phyloP scores from a whole-genome alignment of 2,888 invertebrate genomes.

The Cyaniris semiargus region DNA sequence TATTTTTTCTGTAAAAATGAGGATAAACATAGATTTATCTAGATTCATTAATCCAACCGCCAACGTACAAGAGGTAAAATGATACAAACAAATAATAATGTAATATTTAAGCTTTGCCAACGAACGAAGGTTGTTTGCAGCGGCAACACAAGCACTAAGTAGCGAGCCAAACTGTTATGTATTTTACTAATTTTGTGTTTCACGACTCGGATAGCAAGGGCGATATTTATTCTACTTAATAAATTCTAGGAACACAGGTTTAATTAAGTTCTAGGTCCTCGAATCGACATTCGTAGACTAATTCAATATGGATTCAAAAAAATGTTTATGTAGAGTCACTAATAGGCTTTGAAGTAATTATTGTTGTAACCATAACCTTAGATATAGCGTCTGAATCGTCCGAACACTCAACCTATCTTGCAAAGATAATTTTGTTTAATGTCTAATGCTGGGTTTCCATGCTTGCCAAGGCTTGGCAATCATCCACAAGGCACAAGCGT shows the following conservation, averaged over 20 bases:
- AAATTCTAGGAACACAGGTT: not conserved
- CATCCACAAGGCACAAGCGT: too few species aligned
- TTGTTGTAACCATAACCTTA: too few species aligned
- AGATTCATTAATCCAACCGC: not conserved
- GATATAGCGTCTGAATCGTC: too few species aligned
- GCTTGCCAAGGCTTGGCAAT: too few species aligned
- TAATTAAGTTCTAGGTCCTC: not conserved
- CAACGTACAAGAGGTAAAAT: not conserved
- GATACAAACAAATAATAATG: not conserved
- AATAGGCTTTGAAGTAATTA: too few species aligned
- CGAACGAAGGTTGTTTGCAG: slow-evolving; percentile 50
- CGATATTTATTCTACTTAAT: not conserved
- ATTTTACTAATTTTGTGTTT: slow-evolving; percentile 34
- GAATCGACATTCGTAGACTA: not conserved
- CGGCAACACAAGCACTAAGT: slow-evolving; percentile 49
- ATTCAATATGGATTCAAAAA: not conserved
- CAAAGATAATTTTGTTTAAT: too few species aligned
- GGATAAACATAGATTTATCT: not conserved
- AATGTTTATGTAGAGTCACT: too few species aligned
- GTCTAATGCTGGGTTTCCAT: too few species aligned
- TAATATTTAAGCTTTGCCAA: not conserved
- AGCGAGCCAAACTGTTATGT: slow-evolving; percentile 37
- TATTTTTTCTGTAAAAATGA: not conserved
- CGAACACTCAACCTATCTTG: too few species aligned
- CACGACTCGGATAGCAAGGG: not conserved